These are phyloP conservation scores for Turnix velox DNA, from an alignment of 2,113 vertebrate species.

Conservation along the genomic window DNA sequence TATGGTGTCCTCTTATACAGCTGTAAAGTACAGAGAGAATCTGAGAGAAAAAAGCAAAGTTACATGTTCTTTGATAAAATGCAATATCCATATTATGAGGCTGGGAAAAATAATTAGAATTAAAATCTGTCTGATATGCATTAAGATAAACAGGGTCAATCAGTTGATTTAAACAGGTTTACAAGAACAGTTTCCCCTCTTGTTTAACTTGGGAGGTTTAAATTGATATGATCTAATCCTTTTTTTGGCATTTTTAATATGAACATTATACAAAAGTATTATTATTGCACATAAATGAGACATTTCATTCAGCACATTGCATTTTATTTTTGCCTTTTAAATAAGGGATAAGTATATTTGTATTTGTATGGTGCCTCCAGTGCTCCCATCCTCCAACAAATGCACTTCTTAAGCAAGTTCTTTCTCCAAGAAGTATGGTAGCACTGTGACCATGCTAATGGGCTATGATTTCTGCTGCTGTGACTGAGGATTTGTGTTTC, in stretches of 20 bases:
- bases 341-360: not conserved
- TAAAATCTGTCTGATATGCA: slow-evolving; percentile 24
- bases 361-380: not conserved
- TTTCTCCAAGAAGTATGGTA: not conserved
- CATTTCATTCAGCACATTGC: slow-evolving; percentile 3
- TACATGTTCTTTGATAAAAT: not conserved
- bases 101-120: not conserved
- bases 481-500: not conserved
- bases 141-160: slow-evolving; percentile 33
- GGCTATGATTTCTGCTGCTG: not conserved
- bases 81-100: not conserved
- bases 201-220: slow-evolving; percentile 39
- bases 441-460: fast-evolving
- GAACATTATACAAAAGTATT: not conserved
- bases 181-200: slow-evolving; percentile 13
- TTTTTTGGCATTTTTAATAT: not conserved
- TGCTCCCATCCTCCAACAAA: not conserved
- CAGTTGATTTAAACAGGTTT: slow-evolving; percentile 17
- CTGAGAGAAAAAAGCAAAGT: not conserved
- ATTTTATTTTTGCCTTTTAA: slow-evolving; percentile 18
- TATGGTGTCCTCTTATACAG: not conserved
- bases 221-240: slow-evolving; percentile 6
- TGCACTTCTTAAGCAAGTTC: not conserved
- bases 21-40: not conserved
- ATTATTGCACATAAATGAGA: not conserved